These are phyloP conservation scores for Brevipalpus yothersi DNA, from an alignment of 1,140 invertebrate genomes.

Conservation along the genomic window DNA sequence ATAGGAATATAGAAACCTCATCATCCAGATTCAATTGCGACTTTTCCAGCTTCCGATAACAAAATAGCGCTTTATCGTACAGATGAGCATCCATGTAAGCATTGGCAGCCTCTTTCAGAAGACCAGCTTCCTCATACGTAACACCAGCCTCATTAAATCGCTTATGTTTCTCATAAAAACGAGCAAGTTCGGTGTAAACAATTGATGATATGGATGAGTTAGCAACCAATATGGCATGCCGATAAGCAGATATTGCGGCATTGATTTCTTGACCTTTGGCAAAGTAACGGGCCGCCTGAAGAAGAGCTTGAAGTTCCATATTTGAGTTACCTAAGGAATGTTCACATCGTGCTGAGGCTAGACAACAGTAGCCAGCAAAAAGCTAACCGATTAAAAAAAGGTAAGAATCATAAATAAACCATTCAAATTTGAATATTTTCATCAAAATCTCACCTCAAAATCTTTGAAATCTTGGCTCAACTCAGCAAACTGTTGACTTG, in stretches of 20 bases:
- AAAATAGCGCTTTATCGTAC: conserved; percentile 1
- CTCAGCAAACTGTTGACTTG: conserved; percentile 1
- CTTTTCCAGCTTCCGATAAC: conserved; percentile 2
- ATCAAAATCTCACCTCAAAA: background rate
- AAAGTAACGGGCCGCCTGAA: conserved; percentile 5
- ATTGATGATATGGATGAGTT: background rate
- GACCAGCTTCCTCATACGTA: conserved; percentile 1
- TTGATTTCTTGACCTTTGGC: conserved; percentile 5
- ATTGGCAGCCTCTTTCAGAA: conserved; percentile 5
- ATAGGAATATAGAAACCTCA: conserved; percentile 5
- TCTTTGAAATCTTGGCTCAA: conserved; percentile 3
- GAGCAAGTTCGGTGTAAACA: conserved; percentile 2
- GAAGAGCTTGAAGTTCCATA: conserved; percentile 2
- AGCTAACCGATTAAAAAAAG: background rate
- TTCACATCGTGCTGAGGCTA: conserved; percentile 9
- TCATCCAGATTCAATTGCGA: conserved; percentile 1
- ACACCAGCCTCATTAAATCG: conserved; percentile 4
- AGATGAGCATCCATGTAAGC: background rate
- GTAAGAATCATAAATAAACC: background rate
- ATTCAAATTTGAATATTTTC: background rate
- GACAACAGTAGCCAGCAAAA: conserved; percentile 7
- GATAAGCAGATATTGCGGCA: conserved; percentile 8
- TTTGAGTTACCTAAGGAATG: background rate
- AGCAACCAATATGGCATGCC: conserved; percentile 3
- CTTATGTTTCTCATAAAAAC: background rate